Evolutionary conservation across 2,797 vertebrate species (phyloP), one percentile per base, ranked within the genome.

Genomic region (Dallia pectoralis): DNA sequence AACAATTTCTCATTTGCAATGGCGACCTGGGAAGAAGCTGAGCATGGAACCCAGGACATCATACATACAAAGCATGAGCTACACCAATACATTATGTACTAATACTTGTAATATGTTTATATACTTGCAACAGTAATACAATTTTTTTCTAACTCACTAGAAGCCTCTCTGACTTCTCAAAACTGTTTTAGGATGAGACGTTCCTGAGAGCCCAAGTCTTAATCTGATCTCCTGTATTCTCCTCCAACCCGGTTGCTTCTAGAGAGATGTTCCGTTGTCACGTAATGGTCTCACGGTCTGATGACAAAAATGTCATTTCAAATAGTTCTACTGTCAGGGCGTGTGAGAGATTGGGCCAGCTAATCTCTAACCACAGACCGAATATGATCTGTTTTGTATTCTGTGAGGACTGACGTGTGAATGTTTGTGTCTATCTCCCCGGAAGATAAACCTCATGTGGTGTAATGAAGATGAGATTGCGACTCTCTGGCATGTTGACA

Each of bases 241-340:
- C 30, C 71, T 66, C 29, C 67, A 14, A 6, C 29, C 40, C 40
- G 16, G 30, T 40, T 36, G 16, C 33, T 47, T 82, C 56, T 74
- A 66, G 71, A 70, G 74, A 87, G 87, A 87, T 85, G 79, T 73
- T 85, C 79, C 64, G 79, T 77, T 89, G 92, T 93, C 92, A 92
- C 92, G 91, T 87, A 91, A 88, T 67, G 68, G 82, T 56, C 77
- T 87, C 87, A 90, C 85, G 90, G 91, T 93, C 90, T 91, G 76
- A 86, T 92, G 91, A 82, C 87, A 92, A 91, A 92, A 89, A 90
- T 91, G 88, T 74, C 72, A 79, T 86, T 84, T 85, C 62, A 71
- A 82, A 84, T 73, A 65, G 49, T 27, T 9, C 72, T 82, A 85
- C 81, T 83, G 88, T 90, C 89, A 89, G 82, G 84, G 86, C 86